These are phyloP conservation scores for Pandemis heparana DNA, from an alignment of 2,888 invertebrate species.

Conservation along the genomic window DNA sequence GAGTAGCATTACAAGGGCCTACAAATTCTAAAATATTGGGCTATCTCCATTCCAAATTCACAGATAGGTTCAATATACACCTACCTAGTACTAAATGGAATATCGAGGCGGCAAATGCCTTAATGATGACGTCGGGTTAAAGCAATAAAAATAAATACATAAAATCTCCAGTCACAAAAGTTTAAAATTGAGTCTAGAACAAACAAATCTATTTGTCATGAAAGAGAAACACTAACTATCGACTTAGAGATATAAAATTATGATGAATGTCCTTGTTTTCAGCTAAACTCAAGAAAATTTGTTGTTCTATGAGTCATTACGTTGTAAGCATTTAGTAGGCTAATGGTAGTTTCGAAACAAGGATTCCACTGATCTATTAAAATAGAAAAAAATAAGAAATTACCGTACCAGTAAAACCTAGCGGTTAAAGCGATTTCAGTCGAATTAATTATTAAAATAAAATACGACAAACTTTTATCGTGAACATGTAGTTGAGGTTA, in stretches of 20 bases:
- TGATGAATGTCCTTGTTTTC: constrained; percentile 7
- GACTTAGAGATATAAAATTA: constrained; percentile 6
- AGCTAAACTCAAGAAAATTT: not conserved
- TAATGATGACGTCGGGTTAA: too few species aligned
- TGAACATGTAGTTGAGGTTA: constrained; percentile 16
- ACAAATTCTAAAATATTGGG: too few species aligned
- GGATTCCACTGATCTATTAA: not conserved
- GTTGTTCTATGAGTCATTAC: not conserved
- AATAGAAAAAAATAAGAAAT: not conserved
- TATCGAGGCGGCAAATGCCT: too few species aligned
- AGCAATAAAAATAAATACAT: too few species aligned
- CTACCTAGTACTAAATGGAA: too few species aligned
- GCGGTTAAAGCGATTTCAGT: too few species aligned
- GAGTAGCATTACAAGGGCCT: too few species aligned
- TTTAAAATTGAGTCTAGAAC: constrained; percentile 1
- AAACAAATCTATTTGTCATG: constrained; percentile 18
- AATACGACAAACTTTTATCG: too few species aligned
- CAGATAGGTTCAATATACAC: too few species aligned
- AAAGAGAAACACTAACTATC: constrained; percentile 9
- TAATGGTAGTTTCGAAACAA: not conserved
- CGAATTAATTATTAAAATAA: too few species aligned
- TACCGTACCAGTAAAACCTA: not conserved
- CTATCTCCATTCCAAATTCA: too few species aligned
- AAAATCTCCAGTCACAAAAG: not conserved
- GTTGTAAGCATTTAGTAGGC: not conserved